These are phyloP conservation scores for Notarius lentiginosus DNA, from an alignment of 2,113 vertebrate genomes.

Conservation along the genomic window DNA sequence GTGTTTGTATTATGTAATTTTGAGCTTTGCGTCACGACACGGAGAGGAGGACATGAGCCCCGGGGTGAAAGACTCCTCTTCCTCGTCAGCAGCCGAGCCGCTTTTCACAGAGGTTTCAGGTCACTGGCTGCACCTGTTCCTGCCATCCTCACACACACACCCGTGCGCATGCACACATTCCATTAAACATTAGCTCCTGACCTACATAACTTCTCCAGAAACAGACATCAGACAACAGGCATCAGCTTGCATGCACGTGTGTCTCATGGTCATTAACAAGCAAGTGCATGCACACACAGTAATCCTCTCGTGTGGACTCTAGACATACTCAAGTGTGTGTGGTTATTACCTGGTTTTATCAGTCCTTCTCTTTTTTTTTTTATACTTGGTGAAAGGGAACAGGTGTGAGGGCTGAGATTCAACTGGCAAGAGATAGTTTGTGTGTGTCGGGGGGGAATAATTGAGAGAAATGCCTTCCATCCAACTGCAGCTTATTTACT, in stretches of 20 bases:
- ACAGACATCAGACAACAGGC: conserved; percentile 23
- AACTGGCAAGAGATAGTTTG: conserved; percentile 54
- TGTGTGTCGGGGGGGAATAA: background rate
- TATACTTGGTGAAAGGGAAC: conserved; percentile 27
- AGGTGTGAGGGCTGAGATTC: conserved; percentile 55
- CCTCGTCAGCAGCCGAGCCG: background rate
- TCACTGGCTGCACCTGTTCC: conserved; percentile 47
- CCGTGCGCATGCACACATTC: conserved; percentile 1
- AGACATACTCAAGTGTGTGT: background rate
- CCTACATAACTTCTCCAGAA: conserved; percentile 48
- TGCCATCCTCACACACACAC: conserved; percentile 21
- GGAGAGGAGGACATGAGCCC: background rate
- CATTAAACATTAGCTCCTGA: conserved; percentile 53
- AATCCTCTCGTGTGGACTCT: background rate
- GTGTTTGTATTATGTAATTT: conserved; percentile 19
- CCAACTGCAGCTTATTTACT: conserved; percentile 17
- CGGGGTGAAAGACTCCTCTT: background rate
- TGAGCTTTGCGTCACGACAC: background rate
- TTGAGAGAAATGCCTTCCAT: background rate
- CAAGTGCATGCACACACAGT: background rate
- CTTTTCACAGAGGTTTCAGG: conserved; percentile 44
- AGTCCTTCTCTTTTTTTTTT: background rate
- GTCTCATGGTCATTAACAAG: conserved; percentile 33
- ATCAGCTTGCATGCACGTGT: conserved; percentile 29
- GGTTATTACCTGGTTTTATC: background rate